phyloP scores from a whole-genome alignment of 1,140 invertebrate genomes.

The Orius insidiosus region DNA sequence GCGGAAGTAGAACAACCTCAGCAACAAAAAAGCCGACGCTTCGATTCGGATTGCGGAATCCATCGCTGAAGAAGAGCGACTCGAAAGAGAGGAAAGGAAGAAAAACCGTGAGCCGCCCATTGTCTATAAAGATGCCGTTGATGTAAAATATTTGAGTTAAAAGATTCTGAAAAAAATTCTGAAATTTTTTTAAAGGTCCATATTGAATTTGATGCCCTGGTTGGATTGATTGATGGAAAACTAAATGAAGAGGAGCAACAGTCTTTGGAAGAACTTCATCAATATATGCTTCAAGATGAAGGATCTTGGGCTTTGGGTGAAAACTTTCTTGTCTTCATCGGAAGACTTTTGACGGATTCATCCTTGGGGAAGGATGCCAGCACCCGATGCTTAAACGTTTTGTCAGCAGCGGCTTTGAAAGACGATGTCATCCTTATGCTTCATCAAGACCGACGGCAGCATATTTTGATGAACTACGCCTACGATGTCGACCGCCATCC shows the following conservation, averaged over 20 bases:
- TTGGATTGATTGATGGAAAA: conserved; percentile 40
- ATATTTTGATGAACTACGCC: conserved; percentile 81
- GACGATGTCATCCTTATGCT: conserved; percentile 78
- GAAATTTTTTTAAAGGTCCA: conserved; percentile 29
- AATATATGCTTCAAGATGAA: conserved; percentile 72
- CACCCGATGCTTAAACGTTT: conserved; percentile 44
- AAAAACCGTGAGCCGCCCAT: conserved; percentile 67
- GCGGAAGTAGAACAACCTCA: conserved; percentile 12
- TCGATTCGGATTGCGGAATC: conserved; percentile 28
- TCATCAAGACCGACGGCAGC: conserved; percentile 76
- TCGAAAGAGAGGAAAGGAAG: conserved; percentile 49
- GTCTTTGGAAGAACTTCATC: conserved; percentile 60
- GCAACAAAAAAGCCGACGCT: conserved; percentile 14
- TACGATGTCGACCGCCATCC: conserved; percentile 61
- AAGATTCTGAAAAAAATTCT: too few species aligned
- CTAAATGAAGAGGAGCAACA: conserved; percentile 48
- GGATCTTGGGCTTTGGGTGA: conserved; percentile 83
- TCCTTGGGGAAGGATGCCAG: conserved; percentile 36
- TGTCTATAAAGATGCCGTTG: conserved; percentile 52
- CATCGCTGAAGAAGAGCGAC: conserved; percentile 45
- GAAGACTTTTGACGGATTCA: conserved; percentile 46
- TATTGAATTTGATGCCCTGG: conserved; percentile 43
- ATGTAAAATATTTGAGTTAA: conserved; percentile 33
- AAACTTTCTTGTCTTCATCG: conserved; percentile 61
- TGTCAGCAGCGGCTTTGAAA: conserved; percentile 59